Evolutionary conservation across 2,113 vertebrate species (phyloP).

Genomic region (Centropus unirufus): DNA sequence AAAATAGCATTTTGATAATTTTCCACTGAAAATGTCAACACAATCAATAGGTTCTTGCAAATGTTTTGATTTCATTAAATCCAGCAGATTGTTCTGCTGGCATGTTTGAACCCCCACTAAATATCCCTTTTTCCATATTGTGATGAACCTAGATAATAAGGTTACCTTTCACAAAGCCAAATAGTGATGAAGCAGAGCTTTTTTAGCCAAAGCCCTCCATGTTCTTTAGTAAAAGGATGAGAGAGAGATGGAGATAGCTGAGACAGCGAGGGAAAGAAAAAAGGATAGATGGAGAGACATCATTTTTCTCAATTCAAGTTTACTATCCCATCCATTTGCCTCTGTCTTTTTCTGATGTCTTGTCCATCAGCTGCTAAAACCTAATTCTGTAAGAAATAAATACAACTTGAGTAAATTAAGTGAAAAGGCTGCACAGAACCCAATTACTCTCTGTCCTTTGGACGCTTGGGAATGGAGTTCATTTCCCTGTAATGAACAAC

Average conservation of each 20-base stretch:
- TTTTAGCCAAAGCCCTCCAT: background rate
- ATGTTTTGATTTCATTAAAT: constrained; percentile 67
- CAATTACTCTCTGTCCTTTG: constrained; percentile 55
- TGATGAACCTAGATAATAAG: constrained; percentile 40
- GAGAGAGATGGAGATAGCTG: background rate
- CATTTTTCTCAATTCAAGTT: constrained; percentile 42
- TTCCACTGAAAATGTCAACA: constrained; percentile 66
- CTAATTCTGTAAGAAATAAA: constrained; percentile 76
- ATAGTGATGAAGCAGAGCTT: background rate
- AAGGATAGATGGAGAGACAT: background rate
- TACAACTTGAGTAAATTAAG: constrained; percentile 77
- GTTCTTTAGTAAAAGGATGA: constrained; percentile 15
- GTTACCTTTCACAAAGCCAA: constrained; percentile 12
- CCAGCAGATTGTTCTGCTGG: constrained; percentile 59
- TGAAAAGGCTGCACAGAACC: constrained; percentile 66
- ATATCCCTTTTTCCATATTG: constrained; percentile 23
- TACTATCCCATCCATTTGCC: constrained; percentile 63
- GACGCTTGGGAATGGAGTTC: constrained; percentile 64
- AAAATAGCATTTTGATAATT: constrained; percentile 70
- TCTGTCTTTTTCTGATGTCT: constrained; percentile 63
- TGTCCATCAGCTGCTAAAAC: constrained; percentile 66
- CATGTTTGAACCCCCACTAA: constrained; percentile 1
- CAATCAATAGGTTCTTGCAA: constrained; percentile 68
- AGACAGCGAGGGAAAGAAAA: background rate
- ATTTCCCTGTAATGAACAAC: constrained; percentile 73